A percentile compares a stretch with the other conserved stretches of the same genome.
Conservation (phyloP, 2,113 vertebrate genomes). For the Gracilinanus agilis region DNA sequence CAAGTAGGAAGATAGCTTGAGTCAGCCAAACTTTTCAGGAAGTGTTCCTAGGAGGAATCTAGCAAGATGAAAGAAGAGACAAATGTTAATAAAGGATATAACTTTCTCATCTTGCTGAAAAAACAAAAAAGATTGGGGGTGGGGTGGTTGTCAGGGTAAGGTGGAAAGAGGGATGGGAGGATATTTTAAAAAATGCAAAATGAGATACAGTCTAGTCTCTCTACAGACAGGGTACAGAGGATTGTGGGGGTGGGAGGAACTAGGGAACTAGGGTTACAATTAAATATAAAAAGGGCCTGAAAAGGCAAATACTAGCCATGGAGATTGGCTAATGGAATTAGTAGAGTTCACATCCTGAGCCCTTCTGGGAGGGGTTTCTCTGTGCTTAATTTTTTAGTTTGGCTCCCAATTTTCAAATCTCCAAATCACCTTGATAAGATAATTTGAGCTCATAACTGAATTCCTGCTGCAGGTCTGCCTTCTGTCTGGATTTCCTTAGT, state of each 20-base stretch:
- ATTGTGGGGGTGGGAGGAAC: background rate
- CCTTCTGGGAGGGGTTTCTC: background rate
- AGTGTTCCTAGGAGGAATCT: background rate
- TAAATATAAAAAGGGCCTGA: background rate
- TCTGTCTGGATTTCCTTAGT: background rate
- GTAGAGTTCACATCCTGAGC: background rate
- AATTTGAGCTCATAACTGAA: background rate
- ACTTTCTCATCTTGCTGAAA: background rate
- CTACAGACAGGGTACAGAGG: background rate
- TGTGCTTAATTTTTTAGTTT: background rate
- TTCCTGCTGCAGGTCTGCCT: background rate
- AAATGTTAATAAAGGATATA: background rate
- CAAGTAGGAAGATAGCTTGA: background rate
- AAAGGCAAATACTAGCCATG: background rate
- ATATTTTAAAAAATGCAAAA: background rate
- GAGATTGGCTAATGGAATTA: background rate
- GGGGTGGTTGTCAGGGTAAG: background rate
- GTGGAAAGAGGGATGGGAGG: background rate
- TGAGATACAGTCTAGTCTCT: background rate
- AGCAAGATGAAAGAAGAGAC: background rate
- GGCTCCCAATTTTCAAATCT: background rate
- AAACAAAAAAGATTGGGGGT: background rate
- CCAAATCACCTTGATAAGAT: background rate
- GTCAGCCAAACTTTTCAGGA: background rate
- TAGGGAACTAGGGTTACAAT: background rate